A percentile compares a stretch with the other conserved stretches of the same genome.
phyloP scores from a whole-genome alignment of 2,888 invertebrate genomes.

The Aleiodes testaceus region DNA sequence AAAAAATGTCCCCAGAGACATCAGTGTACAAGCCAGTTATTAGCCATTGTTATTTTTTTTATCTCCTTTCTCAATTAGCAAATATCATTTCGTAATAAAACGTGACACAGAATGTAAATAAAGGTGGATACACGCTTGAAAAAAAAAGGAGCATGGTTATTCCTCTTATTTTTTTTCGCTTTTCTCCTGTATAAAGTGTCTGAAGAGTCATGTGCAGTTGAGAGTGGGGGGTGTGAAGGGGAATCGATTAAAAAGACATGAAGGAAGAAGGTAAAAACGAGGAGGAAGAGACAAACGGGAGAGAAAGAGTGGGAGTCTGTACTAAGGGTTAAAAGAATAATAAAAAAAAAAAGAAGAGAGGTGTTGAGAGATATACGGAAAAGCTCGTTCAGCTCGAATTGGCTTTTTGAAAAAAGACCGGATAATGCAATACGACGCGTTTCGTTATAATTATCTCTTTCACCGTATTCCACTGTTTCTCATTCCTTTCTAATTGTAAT shows the following conservation, averaged over 20 bases:
- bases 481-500: constrained; percentile 16
- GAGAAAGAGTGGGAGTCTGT: constrained; percentile 14
- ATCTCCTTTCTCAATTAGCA: constrained; percentile 72
- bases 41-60: constrained; percentile 68
- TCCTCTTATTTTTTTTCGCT: too few species aligned
- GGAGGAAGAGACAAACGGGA: constrained; percentile 22
- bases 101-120: constrained; percentile 60
- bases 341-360: constrained; percentile 32
- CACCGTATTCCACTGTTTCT: constrained; percentile 30
- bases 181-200: constrained; percentile 6
- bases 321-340: constrained; percentile 24
- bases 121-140: constrained; percentile 18
- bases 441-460: constrained; percentile 62
- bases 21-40: constrained; percentile 62
- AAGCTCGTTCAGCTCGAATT: constrained; percentile 54
- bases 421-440: constrained; percentile 65
- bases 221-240: constrained; percentile 31
- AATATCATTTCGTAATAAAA: constrained; percentile 72
- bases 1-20: background rate
- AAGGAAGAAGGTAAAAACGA: constrained; percentile 32
- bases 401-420: constrained; percentile 59
- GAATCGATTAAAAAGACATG: constrained; percentile 40
- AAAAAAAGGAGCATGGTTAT: constrained; percentile 1
- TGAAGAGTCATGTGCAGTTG: constrained; percentile 30
- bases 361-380: constrained; percentile 39